phyloP scores from a whole-genome alignment of 2,888 invertebrate genomes.

The Chloroclysta siterata region DNA sequence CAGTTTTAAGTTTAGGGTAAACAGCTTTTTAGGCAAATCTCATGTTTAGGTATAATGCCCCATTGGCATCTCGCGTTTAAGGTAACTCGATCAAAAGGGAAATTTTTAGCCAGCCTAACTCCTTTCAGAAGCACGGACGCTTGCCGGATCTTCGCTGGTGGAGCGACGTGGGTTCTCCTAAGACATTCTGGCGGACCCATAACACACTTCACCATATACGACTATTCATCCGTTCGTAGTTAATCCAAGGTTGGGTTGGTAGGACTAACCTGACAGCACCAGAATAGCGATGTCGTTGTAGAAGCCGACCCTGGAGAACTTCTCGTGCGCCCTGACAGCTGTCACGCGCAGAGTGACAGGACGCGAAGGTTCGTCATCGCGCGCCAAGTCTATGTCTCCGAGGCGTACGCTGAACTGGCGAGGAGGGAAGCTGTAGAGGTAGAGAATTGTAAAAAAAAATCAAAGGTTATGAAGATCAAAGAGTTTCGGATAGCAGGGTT shows the following conservation, averaged over 20 bases:
- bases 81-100: too few species aligned
- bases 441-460: neutral
- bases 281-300: slow-evolving; percentile 97
- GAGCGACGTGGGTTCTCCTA: too few species aligned
- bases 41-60: too few species aligned
- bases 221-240: neutral
- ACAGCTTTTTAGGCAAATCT: too few species aligned
- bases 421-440: slow-evolving; percentile 89
- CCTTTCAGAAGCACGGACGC: too few species aligned
- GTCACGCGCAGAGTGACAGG: slow-evolving; percentile 92
- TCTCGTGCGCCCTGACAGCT: slow-evolving; percentile 92
- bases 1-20: too few species aligned
- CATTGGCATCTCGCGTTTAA: too few species aligned
- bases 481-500: too few species aligned
- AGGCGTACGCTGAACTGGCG: slow-evolving; percentile 95
- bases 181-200: too few species aligned
- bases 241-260: neutral
- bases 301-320: slow-evolving; percentile 95
- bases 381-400: slow-evolving; percentile 94
- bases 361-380: slow-evolving; percentile 93
- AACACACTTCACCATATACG: too few species aligned
- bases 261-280: slow-evolving; percentile 84
- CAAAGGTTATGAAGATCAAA: neutral
- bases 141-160: too few species aligned
- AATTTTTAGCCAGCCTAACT: too few species aligned